Base-by-base conservation (phyloP, 2,113 vertebrate genomes). In the Leucoraja erinaceus region DNA sequence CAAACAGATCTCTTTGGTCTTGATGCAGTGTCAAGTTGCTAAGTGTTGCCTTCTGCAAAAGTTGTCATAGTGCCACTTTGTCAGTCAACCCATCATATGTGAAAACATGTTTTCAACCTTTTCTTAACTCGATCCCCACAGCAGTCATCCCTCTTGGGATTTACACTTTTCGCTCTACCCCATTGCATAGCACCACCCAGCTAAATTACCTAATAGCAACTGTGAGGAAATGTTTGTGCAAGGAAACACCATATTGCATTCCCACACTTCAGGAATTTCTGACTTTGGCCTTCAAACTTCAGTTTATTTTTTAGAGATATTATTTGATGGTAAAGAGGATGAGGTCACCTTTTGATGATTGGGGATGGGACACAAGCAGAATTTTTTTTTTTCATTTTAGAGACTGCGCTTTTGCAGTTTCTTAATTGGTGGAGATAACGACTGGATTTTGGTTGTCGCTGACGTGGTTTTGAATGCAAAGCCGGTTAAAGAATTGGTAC, bases 401-500 rank as follows among this genome's bases (percentile, higher is more conserved):
- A 91, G 31, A 38, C 47, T 38, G 66, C 63, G 59, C n/a, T n/a
- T 88, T 88, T 66, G 83, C 28, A 31, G 59, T 31, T 88, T 66
- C 28, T 54, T 68, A 68, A 68, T 68, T 68, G 16, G 8, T 68
- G 66, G 66, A 68, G 12, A 91, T 72, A 74, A 25, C 28, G 66
- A 84, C 47, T 28, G 54, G 11, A 33, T 70, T 28, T 38, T 91
- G 66, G 20, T 72, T 38, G 33, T 38, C 72, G 10, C 12, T 72
- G 38, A 4, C 31, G 68, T 90, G 20, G 18, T 10, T 91, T 72
- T 9, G 72, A 91, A 28, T 72, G 90, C 9, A 28, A 72, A 74
- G 66, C 86, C 33, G 31, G 70, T 90, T 90, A 68, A 90, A 68
- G 33, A 61, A 90, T 38, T 31, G 68, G 86, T 63, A 91, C 66